Conservation (phyloP, 2,888 invertebrate genomes). For the Hipparchia semele region DNA sequence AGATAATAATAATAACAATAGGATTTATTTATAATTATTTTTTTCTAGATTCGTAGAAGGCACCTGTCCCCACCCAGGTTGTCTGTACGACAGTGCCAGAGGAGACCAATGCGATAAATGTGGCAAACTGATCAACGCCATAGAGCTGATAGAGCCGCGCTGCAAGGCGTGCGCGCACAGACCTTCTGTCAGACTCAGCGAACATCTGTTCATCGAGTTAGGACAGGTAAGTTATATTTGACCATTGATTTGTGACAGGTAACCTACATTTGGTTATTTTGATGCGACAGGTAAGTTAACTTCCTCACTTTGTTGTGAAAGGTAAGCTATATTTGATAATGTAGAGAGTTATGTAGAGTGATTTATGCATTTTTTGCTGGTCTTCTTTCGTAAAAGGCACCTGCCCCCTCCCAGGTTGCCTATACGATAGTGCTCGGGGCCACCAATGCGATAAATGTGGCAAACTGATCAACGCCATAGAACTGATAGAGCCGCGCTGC, state of each 20-base stretch:
- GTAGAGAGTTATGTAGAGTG: background rate
- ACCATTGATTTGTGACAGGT: background rate
- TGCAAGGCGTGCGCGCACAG: slow-evolving; percentile 92
- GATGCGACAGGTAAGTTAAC: background rate
- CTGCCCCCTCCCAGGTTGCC: slow-evolving; percentile 92
- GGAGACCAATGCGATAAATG: slow-evolving; percentile 99
- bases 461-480: slow-evolving; percentile 96
- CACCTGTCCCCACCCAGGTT: slow-evolving; percentile 93
- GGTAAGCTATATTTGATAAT: background rate
- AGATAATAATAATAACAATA: no score
- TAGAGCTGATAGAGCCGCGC: slow-evolving; percentile 91
- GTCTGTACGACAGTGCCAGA: slow-evolving; percentile 95
- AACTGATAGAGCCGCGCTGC: slow-evolving; percentile 92
- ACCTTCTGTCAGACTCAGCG: slow-evolving; percentile 89
- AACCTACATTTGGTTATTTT: background rate
- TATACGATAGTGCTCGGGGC: slow-evolving; percentile 96
- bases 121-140: slow-evolving; percentile 96
- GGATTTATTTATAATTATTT: no score
- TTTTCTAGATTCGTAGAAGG: slow-evolving; percentile 95
- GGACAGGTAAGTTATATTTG: slow-evolving; percentile 83
- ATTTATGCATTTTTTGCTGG: background rate
- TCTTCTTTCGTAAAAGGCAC: background rate
- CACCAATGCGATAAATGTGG: slow-evolving; percentile 99
- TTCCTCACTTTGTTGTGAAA: background rate
- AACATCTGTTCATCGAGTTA: slow-evolving; percentile 97